phyloP scores from a whole-genome alignment of 2,113 vertebrate genomes.

The Brienomyrus brachyistius region DNA sequence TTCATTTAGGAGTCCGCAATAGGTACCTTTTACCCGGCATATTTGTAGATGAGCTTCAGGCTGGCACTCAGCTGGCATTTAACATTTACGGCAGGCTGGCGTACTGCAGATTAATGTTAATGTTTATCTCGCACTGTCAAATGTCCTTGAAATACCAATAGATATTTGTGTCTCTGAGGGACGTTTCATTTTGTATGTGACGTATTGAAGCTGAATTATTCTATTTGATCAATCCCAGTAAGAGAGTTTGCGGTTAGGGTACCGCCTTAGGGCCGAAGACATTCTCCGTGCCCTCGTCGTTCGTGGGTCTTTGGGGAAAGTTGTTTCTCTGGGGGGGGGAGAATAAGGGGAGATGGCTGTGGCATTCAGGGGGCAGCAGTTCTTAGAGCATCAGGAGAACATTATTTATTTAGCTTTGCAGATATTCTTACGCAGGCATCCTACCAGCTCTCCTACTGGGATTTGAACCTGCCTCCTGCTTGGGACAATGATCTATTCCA shows the following conservation, averaged over 20 bases:
- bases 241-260: background rate
- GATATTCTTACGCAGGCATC: background rate
- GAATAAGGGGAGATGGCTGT: background rate
- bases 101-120: background rate
- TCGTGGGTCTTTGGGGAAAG: background rate
- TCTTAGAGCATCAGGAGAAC: background rate
- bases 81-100: background rate
- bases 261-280: background rate
- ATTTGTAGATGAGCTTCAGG: background rate
- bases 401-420: constrained; percentile 2
- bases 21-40: background rate
- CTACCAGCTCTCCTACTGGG: background rate
- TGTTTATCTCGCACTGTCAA: background rate
- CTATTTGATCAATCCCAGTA: background rate
- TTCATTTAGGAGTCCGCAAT: background rate
- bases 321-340: background rate
- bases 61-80: background rate
- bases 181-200: background rate
- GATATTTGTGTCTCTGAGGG: constrained; percentile 9
- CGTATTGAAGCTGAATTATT: background rate
- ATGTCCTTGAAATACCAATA: constrained; percentile 9
- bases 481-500: background rate
- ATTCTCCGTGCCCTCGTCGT: background rate
- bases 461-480: background rate
- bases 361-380: background rate